A percentile compares a stretch with the other conserved stretches of the same genome.
Conservation (phyloP, 2,113 vertebrate genomes). For the Brienomyrus longianalis region DNA sequence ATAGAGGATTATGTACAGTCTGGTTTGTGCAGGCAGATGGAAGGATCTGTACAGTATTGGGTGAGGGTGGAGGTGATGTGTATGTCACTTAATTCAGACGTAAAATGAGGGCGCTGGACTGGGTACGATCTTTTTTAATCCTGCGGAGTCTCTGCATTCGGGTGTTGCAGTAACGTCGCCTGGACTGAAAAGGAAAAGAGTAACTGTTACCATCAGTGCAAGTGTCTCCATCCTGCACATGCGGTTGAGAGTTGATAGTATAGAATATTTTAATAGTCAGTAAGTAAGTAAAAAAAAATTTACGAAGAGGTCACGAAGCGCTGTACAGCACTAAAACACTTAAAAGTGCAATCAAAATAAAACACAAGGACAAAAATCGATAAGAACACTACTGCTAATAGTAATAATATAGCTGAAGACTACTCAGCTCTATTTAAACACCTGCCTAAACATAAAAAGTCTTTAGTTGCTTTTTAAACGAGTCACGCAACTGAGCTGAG, state of each 20-base stretch:
- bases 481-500: not conserved
- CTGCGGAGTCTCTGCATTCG: constrained; percentile 61
- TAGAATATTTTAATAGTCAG: not conserved
- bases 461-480: not conserved
- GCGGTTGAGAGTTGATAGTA: too few relatives aligned
- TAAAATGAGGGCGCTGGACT: not conserved
- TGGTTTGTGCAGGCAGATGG: not conserved
- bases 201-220: not conserved
- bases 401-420: not conserved
- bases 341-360: not conserved
- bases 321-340: not conserved
- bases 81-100: not conserved
- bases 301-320: not conserved
- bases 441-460: not conserved
- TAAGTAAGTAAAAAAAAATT: not conserved
- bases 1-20: not conserved
- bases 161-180: constrained; percentile 66
- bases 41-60: not conserved
- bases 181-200: constrained; percentile 54
- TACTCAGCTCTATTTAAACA: not conserved
- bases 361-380: not conserved
- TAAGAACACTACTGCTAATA: not conserved
- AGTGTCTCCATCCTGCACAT: not conserved
- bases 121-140: constrained; percentile 33
- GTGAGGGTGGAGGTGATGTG: not conserved